Evolutionary conservation across 2,113 vertebrate genomes (phyloP), one percentile per base, ranked within the genome.

Genomic region (Proteles cristata): DNA sequence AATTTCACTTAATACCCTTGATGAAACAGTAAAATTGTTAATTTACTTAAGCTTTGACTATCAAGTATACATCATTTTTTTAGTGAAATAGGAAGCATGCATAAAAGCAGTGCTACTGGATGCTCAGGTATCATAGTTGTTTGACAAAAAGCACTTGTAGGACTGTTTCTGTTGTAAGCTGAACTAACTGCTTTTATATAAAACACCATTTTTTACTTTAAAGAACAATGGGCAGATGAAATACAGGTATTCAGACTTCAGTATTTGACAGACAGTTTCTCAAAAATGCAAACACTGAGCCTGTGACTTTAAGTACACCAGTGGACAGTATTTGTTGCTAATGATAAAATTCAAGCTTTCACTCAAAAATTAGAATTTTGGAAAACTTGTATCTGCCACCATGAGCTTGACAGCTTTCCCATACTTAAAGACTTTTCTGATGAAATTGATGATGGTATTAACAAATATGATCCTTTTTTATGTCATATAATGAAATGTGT

Each of bases 391-490:
- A 21, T 90, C 71, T 96, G 81, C 80, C 45, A 77, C 33, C 11
- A 68, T 48, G 45, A 63, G 26, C 50, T 85, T 96, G 66, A 95
- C 61, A 96, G 81, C 26, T 96, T 93, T 66, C 93, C 45, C 90
- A 48, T 96, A 48, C 50, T 90, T 97, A 93, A 94, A 87, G 87
- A 93, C n/a, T 96, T 91, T 93, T 80, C 55, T 93, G 93, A 94
- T 93, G 76, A 88, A 50, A 92, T 90, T 39, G 2, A 91, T 97
- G 81, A 50, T 77, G 74, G 66, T 94, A 93, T 96, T 96, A 94
- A 94, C 35, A 92, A 86, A 92, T 91, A 39, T 71, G 61, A 55
- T 96, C 97, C 55, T 93, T 88, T 92, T 96, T 92, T 88, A 96
- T 85, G 65, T 88, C 63, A 63, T 81, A 21, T 94, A 94, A 84